Percentiles rank a stretch among this genome's conserved stretches.
phyloP scores from a whole-genome alignment of 2,888 invertebrate species.

The Sepioteuthis lessoniana region DNA sequence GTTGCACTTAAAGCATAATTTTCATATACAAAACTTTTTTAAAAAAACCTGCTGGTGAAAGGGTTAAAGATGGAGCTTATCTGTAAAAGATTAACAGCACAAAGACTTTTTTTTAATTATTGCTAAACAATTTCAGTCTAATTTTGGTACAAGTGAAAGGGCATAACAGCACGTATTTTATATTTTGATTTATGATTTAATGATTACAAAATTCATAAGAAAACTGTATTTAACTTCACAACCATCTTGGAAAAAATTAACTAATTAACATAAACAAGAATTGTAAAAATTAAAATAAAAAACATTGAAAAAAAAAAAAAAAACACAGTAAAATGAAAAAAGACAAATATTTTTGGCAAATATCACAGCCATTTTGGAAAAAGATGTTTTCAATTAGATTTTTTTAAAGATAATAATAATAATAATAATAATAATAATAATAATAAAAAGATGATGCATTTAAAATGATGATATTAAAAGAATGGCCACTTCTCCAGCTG shows the following conservation, averaged over 20 bases:
- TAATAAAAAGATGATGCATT: neutral
- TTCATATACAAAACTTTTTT: no score
- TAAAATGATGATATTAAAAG: neutral
- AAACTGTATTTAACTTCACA: neutral
- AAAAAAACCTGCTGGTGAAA: no score
- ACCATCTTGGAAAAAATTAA: neutral
- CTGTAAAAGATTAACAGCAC: no score
- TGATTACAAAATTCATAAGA: no score
- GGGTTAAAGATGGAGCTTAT: no score
- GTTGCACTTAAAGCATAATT: no score
- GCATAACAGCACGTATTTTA: neutral
- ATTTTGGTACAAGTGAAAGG: no score
- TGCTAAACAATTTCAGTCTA: no score
- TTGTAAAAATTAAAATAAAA: neutral
- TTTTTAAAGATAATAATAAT: no score
- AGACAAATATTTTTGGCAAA: neutral
- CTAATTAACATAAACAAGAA: neutral
- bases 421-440: no score
- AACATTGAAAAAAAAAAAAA: neutral
- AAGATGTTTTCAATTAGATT: neutral
- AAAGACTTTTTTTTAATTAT: no score
- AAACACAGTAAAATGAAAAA: neutral
- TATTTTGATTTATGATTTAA: neutral
- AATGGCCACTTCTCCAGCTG: no score
- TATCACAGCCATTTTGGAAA: neutral